Conservation (phyloP, 92 coral and sea anemone genomes). For the Muricea muricata region DNA sequence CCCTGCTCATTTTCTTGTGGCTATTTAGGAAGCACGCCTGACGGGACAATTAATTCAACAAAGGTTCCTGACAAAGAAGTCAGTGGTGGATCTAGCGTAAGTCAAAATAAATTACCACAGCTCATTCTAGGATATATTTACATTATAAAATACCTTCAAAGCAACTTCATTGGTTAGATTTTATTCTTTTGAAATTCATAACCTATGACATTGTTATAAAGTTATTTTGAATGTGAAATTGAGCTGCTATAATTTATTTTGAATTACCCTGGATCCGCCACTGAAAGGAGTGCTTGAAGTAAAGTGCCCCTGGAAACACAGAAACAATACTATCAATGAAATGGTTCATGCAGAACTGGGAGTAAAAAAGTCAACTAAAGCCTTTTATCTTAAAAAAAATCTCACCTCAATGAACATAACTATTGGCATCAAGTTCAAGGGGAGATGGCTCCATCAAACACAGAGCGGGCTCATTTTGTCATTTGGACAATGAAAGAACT, state of each 20-base stretch:
- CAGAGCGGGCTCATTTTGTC: constrained; percentile 54
- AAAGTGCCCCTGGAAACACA: constrained; percentile 50
- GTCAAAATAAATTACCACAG: too few relatives aligned
- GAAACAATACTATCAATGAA: constrained; percentile 32
- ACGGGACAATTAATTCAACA: constrained; percentile 34
- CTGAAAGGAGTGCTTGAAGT: constrained; percentile 42
- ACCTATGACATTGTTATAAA: too few relatives aligned
- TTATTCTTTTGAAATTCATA: too few relatives aligned
- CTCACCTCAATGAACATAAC: constrained; percentile 20
- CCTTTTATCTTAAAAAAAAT: constrained; percentile 13
- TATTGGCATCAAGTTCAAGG: constrained; percentile 47
- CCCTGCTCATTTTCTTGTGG: constrained; percentile 46
- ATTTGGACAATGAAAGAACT: constrained; percentile 47
- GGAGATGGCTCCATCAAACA: constrained; percentile 42
- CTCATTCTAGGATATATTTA: too few relatives aligned
- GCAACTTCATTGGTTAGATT: too few relatives aligned
- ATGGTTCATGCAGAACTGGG: constrained; percentile 21
- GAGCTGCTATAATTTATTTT: too few relatives aligned
- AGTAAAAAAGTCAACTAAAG: neutral
- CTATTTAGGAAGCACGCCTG: constrained; percentile 32
- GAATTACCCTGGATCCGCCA: too few relatives aligned
- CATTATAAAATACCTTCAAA: too few relatives aligned
- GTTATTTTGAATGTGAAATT: too few relatives aligned
- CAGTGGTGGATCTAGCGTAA: too few relatives aligned
- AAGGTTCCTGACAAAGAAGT: neutral